Percentiles rank a stretch among this genome's conserved stretches.
phyloP scores from a whole-genome alignment of 2,888 invertebrate genomes.

The Drosophila sordidapex region DNA sequence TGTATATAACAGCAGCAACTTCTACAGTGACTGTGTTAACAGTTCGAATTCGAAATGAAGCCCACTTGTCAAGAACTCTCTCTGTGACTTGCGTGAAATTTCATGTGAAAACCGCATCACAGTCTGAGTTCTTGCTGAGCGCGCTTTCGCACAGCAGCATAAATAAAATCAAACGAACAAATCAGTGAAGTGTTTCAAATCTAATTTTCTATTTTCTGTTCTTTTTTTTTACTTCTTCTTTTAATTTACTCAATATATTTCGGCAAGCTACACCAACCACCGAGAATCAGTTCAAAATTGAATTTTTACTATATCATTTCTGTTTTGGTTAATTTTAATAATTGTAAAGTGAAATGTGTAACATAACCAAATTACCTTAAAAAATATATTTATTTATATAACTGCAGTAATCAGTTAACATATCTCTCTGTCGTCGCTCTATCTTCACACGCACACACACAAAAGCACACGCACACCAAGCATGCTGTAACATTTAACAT shows the following conservation, averaged over 20 bases:
- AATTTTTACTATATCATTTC: constrained; percentile 53
- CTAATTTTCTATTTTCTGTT: neutral
- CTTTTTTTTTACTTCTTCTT: constrained; percentile 8
- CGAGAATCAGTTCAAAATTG: constrained; percentile 84
- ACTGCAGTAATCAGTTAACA: neutral
- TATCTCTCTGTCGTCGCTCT: constrained; percentile 11
- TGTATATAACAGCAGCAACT: constrained; percentile 44
- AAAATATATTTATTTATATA: neutral
- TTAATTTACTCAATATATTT: constrained; percentile 46
- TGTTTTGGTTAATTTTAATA: constrained; percentile 16
- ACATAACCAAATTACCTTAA: constrained; percentile 2
- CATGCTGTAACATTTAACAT: constrained; percentile 19
- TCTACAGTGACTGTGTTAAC: constrained; percentile 10
- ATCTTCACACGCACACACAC: neutral
- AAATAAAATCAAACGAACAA: constrained; percentile 39
- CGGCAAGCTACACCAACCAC: constrained; percentile 53
- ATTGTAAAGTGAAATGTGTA: constrained; percentile 38
- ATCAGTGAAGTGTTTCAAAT: constrained; percentile 3
- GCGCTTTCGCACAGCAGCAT: constrained; percentile 84
- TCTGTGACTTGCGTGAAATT: constrained; percentile 91
- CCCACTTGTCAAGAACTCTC: constrained; percentile 88
- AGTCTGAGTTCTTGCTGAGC: constrained; percentile 97
- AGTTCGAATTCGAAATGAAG: constrained; percentile 48
- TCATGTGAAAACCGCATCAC: constrained; percentile 89
- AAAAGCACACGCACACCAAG: constrained; percentile 8